Evolutionary conservation across 35 echinoderm and acorn worm genomes (phyloP).

Genomic region (Ophioderma brevispina): DNA sequence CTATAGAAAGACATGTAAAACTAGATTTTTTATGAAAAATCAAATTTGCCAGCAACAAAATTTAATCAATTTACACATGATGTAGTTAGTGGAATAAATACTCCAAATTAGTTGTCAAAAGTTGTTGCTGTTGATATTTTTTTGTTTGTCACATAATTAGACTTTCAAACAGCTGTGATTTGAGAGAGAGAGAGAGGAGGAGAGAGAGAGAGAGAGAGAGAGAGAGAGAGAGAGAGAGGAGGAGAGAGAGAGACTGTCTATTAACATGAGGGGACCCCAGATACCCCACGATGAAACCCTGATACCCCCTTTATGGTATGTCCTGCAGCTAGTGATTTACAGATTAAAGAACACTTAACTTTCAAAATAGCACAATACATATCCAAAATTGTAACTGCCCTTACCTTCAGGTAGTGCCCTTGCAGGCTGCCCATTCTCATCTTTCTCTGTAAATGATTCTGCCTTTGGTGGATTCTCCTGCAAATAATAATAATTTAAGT

Average conservation of each 20-base stretch:
- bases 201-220: not conserved
- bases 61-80: not conserved
- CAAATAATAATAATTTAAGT: not conserved
- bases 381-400: too few relatives aligned
- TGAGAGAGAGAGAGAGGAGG: too few relatives aligned
- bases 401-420: slow-evolving; percentile 59
- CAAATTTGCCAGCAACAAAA: too few relatives aligned
- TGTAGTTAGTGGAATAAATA: too few relatives aligned
- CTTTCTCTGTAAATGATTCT: slow-evolving; percentile 58
- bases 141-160: too few relatives aligned
- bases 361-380: too few relatives aligned
- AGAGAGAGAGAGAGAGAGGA: not conserved
- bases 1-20: too few relatives aligned
- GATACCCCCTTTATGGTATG: not conserved
- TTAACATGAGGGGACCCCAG: not conserved
- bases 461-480: slow-evolving; percentile 74
- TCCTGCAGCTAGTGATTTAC: not conserved
- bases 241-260: not conserved
- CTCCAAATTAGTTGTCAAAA: too few relatives aligned
- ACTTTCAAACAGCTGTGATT: too few relatives aligned
- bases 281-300: not conserved
- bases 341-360: not conserved
- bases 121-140: not conserved
- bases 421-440: slow-evolving; percentile 28
- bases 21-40: too few relatives aligned